phyloP scores from a whole-genome alignment of 1,140 invertebrate genomes.

The Myzus persicae region DNA sequence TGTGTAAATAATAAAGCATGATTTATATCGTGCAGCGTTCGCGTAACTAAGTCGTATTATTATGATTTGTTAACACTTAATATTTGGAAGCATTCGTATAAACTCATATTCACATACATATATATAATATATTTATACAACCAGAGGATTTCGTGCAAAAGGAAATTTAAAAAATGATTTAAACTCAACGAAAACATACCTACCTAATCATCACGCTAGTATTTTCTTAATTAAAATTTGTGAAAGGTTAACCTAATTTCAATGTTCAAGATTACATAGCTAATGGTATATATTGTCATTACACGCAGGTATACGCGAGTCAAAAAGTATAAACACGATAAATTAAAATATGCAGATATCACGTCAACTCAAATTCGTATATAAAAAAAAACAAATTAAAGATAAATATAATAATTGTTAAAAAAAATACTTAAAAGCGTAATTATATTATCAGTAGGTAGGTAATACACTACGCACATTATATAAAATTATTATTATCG shows the following conservation, averaged over 20 bases:
- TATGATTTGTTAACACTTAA: neutral
- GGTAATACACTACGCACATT: neutral
- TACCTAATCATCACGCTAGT: neutral
- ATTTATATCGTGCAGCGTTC: neutral
- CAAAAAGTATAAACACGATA: neutral
- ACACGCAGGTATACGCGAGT: neutral
- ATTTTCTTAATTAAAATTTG: slow-evolving; percentile 33
- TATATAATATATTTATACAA: neutral
- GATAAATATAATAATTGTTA: neutral
- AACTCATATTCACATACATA: neutral
- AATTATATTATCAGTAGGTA: neutral
- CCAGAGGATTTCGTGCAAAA: neutral
- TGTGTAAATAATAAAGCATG: neutral
- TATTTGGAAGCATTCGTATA: neutral
- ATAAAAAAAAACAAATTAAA: neutral
- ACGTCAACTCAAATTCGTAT: neutral
- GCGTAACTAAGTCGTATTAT: neutral
- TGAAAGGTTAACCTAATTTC: slow-evolving; percentile 20
- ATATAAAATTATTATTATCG: neutral
- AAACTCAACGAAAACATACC: neutral
- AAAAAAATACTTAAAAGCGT: neutral
- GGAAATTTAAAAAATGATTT: neutral
- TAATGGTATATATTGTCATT: neutral
- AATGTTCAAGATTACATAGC: neutral
- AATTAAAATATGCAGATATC: neutral